Evolutionary conservation across 2,797 vertebrate species (phyloP), one percentile per base, ranked within the genome.

Genomic region (Perodicticus potto): DNA sequence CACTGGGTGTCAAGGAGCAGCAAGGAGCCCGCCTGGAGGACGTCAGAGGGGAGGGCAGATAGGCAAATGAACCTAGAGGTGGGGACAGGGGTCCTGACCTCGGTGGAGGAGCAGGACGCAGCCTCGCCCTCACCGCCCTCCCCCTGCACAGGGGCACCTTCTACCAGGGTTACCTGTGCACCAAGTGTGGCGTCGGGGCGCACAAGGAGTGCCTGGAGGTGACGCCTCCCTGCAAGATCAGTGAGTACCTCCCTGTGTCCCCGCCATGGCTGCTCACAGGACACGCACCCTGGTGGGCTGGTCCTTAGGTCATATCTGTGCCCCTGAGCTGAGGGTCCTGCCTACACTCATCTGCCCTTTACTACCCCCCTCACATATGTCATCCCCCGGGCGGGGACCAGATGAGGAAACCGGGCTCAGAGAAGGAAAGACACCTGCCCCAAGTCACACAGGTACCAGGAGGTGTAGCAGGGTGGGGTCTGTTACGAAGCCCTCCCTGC

Each of bases 151-250:
- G 99, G 98, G 99, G 99, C 78, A 99, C 99, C 86, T 99, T 99
- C 98, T 99, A 99, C 98, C 99, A 99, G 98, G 99, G 99, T 57
- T 99, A 99, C 97, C 99, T 99, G 98, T 99, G 99, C 96, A 98
- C 99, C 82, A 99, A 98, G 96, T 99, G 99, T 94, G 99, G 99
- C 65, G 99, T 99, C 0, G 99, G 99, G 40, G 99, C 99, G 3
- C 99, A 99, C 97, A 99, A 99, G 97, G 99, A 99, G 98, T 99
- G 99, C 96, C 98, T 99, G 98, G 99, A 99, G 97, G 98, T 99
- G 91, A 99, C 99, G 97, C 99, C 99, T 87, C 99, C 99, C 98
- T 99, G 99, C 98, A 99, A 99, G 98, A 99, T 99, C 22, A 99
- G 99, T 99, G 98, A 98, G 99, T 99, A 89, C n/a, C n/a, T 0